Evolutionary conservation across 1,140 invertebrate species (phyloP), one percentile per base, ranked within the genome.

Genomic region (Bursaphelenchus mucronatus): DNA sequence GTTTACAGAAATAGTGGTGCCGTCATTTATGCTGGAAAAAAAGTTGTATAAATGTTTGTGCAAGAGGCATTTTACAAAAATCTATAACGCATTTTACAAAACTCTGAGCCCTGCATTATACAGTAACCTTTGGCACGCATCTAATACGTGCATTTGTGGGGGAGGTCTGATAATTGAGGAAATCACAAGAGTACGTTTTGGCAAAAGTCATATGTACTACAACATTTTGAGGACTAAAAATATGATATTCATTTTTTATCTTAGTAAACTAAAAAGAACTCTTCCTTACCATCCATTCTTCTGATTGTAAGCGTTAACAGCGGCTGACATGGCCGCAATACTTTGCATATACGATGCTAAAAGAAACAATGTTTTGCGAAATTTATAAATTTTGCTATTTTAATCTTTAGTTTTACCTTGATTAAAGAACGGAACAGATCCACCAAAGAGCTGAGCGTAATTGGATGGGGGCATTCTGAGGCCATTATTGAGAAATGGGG

Each of bases 1-100:
- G 51, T 69, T 73, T 10, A 73, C 70, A 19, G 63, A 66, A 46
- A 73, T 69, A 4, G 71, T 73, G 0, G 70, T 68, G 3, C 46
- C 56, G 56, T 73, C 70, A 39, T 67, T 63, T 5, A 43, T 55
- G 6, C 39, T 55, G 54, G 5, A 30, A 30, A 1, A 30, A 30
- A 30, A 1, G 5, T 55, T 55, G 19, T n/a, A 30, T n/a, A 11
- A 44, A 59, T 13, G 19, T 57, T 46, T 2, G 11, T 11, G n/a
- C 8, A n/a, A 61, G 39, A 10, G 13, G 13, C 13, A 0, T 15
- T 62, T 17, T n/a, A n/a, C n/a, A 57, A 59, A 50, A 59, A 13
- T 51, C 40, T 13, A n/a, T n/a, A 40, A 39, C 8, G 17, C 15
- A 40, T 44, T 11, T 40, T 7, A 39, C 40, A 39, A 57, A 57